These are phyloP conservation scores for Poecilia wingei DNA, from an alignment of 2,797 vertebrate genomes.

Conservation along the genomic window DNA sequence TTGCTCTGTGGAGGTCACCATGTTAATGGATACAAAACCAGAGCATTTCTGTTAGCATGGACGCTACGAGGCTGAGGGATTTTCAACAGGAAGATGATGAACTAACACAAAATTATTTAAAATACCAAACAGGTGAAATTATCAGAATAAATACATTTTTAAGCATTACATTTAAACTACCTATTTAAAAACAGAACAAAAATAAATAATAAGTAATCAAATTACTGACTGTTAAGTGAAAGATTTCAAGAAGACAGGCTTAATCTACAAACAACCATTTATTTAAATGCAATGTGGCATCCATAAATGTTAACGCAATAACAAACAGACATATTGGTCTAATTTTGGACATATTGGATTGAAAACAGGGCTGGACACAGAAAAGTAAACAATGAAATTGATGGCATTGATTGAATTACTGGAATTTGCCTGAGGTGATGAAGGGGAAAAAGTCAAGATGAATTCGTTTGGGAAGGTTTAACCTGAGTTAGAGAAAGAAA, in stretches of 20 bases:
- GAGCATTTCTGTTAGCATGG: constrained; percentile 52
- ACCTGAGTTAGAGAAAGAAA: background rate
- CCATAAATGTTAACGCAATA: constrained; percentile 56
- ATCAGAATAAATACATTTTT: background rate
- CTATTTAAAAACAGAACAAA: background rate
- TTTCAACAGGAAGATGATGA: constrained; percentile 29
- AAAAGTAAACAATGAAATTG: constrained; percentile 65
- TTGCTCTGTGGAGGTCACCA: constrained; percentile 64
- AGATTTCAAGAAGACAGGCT: background rate
- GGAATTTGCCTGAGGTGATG: constrained; percentile 60
- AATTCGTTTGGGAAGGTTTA: constrained; percentile 26
- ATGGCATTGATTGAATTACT: constrained; percentile 71
- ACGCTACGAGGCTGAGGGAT: constrained; percentile 35
- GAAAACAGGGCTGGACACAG: constrained; percentile 60
- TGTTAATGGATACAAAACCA: constrained; percentile 61
- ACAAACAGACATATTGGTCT: constrained; percentile 54
- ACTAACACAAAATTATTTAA: constrained; percentile 3
- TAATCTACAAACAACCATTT: background rate
- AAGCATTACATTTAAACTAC: background rate
- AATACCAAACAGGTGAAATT: background rate
- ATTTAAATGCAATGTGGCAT: constrained; percentile 43
- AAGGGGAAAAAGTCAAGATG: constrained; percentile 28
- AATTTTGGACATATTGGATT: constrained; percentile 54
- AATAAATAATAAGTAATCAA: background rate
- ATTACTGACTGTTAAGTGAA: background rate